A percentile compares a stretch with the other conserved stretches of the same genome.
Evolutionary conservation across 2,113 vertebrate genomes (phyloP).

Genomic region (western clawed frog (Xenopus tropicalis)): UCB_Xtro_10.0 CM004443.2:106258001-106258500

Average conservation of each 20-base stretch:
- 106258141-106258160: conserved; percentile 26
- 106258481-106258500: too few relatives aligned
- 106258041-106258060: conserved; percentile 15
- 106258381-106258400: too few relatives aligned
- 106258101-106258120: background rate
- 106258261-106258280: background rate
- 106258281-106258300: background rate
- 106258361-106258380: too few relatives aligned
- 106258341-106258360: too few relatives aligned
- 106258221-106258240: conserved; percentile 2
- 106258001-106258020: background rate
- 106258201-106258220: conserved; percentile 13
- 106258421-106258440: too few relatives aligned
- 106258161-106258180: conserved; percentile 39
- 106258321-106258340: too few relatives aligned
- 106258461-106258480: too few relatives aligned
- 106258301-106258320: background rate
- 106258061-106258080: background rate
- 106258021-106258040: conserved; percentile 8
- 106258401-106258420: too few relatives aligned
- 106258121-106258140: conserved; percentile 14
- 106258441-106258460: too few relatives aligned
- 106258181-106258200: conserved; percentile 34
- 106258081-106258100: background rate
- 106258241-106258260: background rate